These are phyloP conservation scores for Drosophila formosana DNA, from an alignment of 2,888 invertebrate genomes.

Conservation along the genomic window DNA sequence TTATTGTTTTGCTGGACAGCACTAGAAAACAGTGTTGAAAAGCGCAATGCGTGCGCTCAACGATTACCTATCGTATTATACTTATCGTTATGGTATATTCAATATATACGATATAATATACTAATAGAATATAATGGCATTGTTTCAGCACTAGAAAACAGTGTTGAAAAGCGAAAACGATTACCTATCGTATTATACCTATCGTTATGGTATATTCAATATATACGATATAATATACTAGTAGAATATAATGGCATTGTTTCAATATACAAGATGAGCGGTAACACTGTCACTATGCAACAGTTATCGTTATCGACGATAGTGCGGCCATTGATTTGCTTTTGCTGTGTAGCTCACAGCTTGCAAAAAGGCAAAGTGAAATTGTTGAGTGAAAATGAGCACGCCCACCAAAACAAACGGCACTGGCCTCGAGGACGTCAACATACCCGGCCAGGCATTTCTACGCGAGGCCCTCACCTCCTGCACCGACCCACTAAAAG, in stretches of 20 bases:
- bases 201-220: too few relatives aligned
- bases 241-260: too few relatives aligned
- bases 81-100: too few relatives aligned
- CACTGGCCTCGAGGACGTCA: constrained; percentile 92
- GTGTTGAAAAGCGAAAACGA: constrained; percentile 12
- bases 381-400: constrained; percentile 71
- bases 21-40: constrained; percentile 10
- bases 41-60: neutral
- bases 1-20: constrained; percentile 17
- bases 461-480: constrained; percentile 96
- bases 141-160: neutral
- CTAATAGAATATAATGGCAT: too few relatives aligned
- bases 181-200: too few relatives aligned
- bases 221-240: too few relatives aligned
- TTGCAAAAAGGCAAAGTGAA: neutral
- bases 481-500: constrained; percentile 97
- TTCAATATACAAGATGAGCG: too few relatives aligned
- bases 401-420: constrained; percentile 85
- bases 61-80: too few relatives aligned
- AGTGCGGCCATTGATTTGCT: constrained; percentile 11
- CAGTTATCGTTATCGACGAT: constrained; percentile 10
- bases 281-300: neutral
- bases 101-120: too few relatives aligned
- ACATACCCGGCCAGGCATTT: constrained; percentile 93
- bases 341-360: neutral